phyloP scores from a whole-genome alignment of 2,797 vertebrate genomes.

The Mastacembelus armatus region DNA sequence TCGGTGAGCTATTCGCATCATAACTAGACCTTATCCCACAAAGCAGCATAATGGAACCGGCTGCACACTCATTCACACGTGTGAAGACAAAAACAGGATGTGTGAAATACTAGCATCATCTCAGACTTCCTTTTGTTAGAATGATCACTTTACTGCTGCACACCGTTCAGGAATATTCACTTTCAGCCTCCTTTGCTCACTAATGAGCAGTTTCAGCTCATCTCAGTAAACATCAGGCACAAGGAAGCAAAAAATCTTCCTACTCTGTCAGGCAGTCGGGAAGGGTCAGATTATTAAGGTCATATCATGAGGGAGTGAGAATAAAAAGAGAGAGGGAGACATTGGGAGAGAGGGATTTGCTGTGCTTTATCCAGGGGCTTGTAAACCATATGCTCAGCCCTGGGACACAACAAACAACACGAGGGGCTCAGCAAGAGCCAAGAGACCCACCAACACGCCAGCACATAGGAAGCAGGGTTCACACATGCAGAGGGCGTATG shows the following conservation, averaged over 20 bases:
- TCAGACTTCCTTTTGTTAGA: constrained; percentile 12
- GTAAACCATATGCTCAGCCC: constrained; percentile 73
- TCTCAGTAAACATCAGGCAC: constrained; percentile 24
- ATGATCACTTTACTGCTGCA: constrained; percentile 33
- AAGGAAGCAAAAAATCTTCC: constrained; percentile 40
- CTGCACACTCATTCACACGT: constrained; percentile 3
- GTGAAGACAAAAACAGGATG: constrained; percentile 12
- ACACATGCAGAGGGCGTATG: constrained; percentile 27
- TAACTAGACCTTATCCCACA: background rate
- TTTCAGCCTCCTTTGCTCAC: constrained; percentile 2
- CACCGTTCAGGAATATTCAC: constrained; percentile 10
- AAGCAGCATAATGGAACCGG: constrained; percentile 15
- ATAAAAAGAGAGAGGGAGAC: constrained; percentile 39
- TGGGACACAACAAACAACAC: constrained; percentile 63
- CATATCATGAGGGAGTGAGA: constrained; percentile 59
- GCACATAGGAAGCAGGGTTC: constrained; percentile 58
- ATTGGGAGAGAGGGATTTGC: constrained; percentile 49
- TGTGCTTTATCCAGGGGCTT: constrained; percentile 63
- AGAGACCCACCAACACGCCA: constrained; percentile 20
- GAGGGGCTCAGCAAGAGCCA: constrained; percentile 47
- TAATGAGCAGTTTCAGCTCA: constrained; percentile 39
- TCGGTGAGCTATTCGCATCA: constrained; percentile 29
- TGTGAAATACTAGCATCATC: constrained; percentile 2
- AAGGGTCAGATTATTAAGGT: constrained; percentile 67
- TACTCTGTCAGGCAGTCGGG: constrained; percentile 55